Base-by-base conservation (phyloP, 1,140 invertebrate genomes). In the Belonocnema kinseyi region DNA sequence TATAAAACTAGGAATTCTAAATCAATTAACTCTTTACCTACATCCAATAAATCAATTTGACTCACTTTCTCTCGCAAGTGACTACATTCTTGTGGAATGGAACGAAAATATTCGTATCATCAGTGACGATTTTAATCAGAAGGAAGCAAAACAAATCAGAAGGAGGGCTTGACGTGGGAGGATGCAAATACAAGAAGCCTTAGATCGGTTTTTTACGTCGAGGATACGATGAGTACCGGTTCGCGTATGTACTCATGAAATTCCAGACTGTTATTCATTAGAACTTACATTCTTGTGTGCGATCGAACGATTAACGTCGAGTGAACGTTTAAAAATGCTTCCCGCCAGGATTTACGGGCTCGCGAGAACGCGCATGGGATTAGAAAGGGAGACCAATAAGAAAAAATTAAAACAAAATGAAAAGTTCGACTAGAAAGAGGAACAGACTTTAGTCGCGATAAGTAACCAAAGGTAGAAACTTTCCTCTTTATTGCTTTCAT, bases 151-250 rank as follows among this genome's bases (percentile, higher is more conserved):
- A 50, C 71, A 72, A 50, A 75, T 46, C 10, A 72, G n/a, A 79
- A 77, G 70, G 83, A 72, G 80, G 76, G 82, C 75, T 81, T 80
- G 75, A 82, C 85, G 85, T 88, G 85, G 87, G 86, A 87, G 85
- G 87, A 88, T 88, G 87, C 84, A 88, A 88, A 88, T 88, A 85
- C 81, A 78, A 88, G 84, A 78, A 88, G 83, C 87, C 86, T 88
- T 88, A 86, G 86, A 86, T 83, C 84, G 77, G 82, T 85, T 85
- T 76, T 66, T 66, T n/a, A 16, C 16, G 40, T 76, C 80, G 79
- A 77, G 77, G 77, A 81, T 82, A 82, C 70, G 77, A 76, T 61
- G 53, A 73, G 74, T 72, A 77, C 40, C 78, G 58, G 61, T 74
- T 72, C 77, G 73, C 79, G 82, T 83, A 80, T 77, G 81, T 78